phyloP scores from a whole-genome alignment of 2,888 invertebrate genomes.

The Rhamnusium bicolor region DNA sequence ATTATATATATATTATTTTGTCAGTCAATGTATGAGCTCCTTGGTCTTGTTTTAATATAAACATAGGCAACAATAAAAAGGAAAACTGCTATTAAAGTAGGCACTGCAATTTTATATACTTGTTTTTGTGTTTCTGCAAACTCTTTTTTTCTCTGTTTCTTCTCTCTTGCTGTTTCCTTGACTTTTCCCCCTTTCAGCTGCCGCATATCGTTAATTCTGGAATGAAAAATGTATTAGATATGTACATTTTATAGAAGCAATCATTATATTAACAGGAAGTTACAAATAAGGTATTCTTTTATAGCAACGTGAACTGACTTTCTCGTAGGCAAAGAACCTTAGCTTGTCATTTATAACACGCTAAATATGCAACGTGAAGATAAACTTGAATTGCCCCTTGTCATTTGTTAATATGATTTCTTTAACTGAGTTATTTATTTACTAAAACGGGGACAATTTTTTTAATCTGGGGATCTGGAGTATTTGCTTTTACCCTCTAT shows the following conservation, averaged over 20 bases:
- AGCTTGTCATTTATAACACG: too few relatives aligned
- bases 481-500: too few relatives aligned
- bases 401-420: too few relatives aligned
- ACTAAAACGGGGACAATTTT: too few relatives aligned
- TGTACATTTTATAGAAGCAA: not conserved
- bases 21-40: conserved; percentile 58
- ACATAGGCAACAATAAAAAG: conserved; percentile 83
- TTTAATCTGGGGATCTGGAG: too few relatives aligned
- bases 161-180: conserved; percentile 88
- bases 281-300: too few relatives aligned
- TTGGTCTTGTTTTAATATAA: conserved; percentile 85
- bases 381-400: too few relatives aligned
- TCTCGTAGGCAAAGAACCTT: too few relatives aligned
- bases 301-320: too few relatives aligned
- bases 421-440: too few relatives aligned
- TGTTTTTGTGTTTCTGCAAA: conserved; percentile 86
- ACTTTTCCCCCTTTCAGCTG: conserved; percentile 83
- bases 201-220: conserved; percentile 75
- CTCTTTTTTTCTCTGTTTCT: conserved; percentile 88
- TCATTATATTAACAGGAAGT: too few relatives aligned
- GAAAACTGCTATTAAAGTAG: conserved; percentile 80
- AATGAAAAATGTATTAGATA: not conserved
- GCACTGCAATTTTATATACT: conserved; percentile 84
- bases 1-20: conserved; percentile 30
- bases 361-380: too few relatives aligned